Percentiles rank a stretch among this genome's conserved stretches.
Conservation (phyloP, 2,888 invertebrate species). For the Drosophila histrio region DNA sequence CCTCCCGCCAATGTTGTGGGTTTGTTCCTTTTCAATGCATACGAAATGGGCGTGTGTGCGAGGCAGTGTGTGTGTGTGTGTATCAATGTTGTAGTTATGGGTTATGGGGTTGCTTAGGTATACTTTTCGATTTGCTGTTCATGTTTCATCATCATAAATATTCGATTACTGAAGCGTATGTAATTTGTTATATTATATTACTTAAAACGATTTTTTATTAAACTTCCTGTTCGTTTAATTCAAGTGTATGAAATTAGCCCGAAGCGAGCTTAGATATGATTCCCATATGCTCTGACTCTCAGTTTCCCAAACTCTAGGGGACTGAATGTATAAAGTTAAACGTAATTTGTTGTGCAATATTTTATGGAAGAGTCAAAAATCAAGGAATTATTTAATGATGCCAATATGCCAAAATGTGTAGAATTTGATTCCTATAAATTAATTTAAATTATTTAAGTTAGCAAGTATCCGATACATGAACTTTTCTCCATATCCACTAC, state of each 20-base stretch:
- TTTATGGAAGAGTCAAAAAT: too few relatives aligned
- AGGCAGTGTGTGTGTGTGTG: conserved; percentile 24
- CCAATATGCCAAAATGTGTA: too few relatives aligned
- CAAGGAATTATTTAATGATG: too few relatives aligned
- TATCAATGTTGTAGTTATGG: conserved; percentile 33
- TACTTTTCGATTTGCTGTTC: conserved; percentile 18
- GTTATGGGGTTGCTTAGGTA: conserved; percentile 21
- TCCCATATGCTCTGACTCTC: conserved; percentile 9
- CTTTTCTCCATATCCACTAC: too few relatives aligned
- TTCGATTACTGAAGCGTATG: conserved; percentile 73
- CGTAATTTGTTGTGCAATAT: not conserved
- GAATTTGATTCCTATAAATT: too few relatives aligned
- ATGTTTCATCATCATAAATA: conserved; percentile 73
- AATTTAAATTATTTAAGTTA: too few relatives aligned
- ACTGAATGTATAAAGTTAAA: not conserved
- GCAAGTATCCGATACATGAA: too few relatives aligned
- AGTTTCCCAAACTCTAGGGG: not conserved
- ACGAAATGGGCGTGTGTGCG: conserved; percentile 48
- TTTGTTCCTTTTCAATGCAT: conserved; percentile 57
- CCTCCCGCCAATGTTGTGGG: not conserved
- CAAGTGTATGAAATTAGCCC: conserved; percentile 11
- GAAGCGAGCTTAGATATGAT: not conserved
- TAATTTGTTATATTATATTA: conserved; percentile 75
- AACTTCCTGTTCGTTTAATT: conserved; percentile 1
- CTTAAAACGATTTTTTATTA: conserved; percentile 42